Percentiles rank a stretch among this genome's conserved stretches.
phyloP scores from a whole-genome alignment of 2,113 vertebrate genomes.

The Gasterosteus nipponicus region DNA sequence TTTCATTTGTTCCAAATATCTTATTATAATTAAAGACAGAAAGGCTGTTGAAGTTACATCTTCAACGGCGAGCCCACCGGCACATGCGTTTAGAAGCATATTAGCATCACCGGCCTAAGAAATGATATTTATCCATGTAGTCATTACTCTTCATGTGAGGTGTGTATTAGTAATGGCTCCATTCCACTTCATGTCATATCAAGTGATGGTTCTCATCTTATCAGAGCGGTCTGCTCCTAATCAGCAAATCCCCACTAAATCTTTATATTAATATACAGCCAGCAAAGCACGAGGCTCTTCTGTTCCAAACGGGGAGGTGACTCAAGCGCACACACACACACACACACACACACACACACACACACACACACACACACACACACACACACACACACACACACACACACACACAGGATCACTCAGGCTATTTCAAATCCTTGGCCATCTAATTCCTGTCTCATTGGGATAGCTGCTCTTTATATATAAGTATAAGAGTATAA shows the following conservation, averaged over 20 bases:
- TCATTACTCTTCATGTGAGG: slow-evolving; percentile 4
- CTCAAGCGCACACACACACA: slow-evolving; percentile 14
- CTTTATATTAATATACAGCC: slow-evolving; percentile 43
- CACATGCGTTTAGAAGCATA: not conserved
- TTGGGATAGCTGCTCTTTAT: slow-evolving; percentile 18
- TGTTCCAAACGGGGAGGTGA: slow-evolving; percentile 27
- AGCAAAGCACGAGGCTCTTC: slow-evolving; percentile 21
- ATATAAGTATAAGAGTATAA: too few relatives aligned
- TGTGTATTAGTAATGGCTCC: slow-evolving; percentile 12
- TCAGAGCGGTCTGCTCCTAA: slow-evolving; percentile 33
- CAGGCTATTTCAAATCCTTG: slow-evolving; percentile 9
- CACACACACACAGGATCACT: slow-evolving; percentile 9
- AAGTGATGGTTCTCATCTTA: slow-evolving; percentile 18
- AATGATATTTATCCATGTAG: not conserved
- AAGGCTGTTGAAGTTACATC: not conserved
- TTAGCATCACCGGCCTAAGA: not conserved
- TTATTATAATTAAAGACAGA: not conserved
- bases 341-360: slow-evolving; percentile 16
- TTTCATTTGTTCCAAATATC: not conserved
- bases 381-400: slow-evolving; percentile 21
- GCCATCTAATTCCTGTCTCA: slow-evolving; percentile 36
- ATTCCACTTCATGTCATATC: slow-evolving; percentile 4
- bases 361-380: slow-evolving; percentile 7
- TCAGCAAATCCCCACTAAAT: slow-evolving; percentile 36
- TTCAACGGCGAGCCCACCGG: not conserved